Evolutionary conservation across 2,888 invertebrate species (phyloP), one percentile per base, ranked within the genome.

Genomic region (Rhyacophila evoluta): DNA sequence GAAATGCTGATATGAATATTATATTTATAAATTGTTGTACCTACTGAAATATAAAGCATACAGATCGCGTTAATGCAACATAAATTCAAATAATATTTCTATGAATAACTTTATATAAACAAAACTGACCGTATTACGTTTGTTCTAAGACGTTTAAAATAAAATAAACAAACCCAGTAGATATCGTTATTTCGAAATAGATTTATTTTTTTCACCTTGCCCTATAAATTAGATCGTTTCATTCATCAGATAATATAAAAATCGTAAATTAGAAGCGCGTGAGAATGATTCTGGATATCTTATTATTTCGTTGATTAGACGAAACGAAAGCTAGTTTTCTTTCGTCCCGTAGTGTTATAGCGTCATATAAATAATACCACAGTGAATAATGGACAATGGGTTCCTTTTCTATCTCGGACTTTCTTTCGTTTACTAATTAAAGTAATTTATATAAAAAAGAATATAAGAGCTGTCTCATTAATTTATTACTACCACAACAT

Each of bases 381-480:
- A 19, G n/a, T 55, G 55, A 55, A 55, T 55, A 55, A 55, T 55
- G 8, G 55, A 55, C 55, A 2, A 8, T 8, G 25, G 19, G 8
- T 19, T 55, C 55, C 19, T 19, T 55, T 25, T 19, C 55, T 25
- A 55, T 55, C 55, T 12, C 19, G 25, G 25, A 55, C 55, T 55
- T 55, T 55, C 55, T 55, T 55, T 55, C 55, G 55, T 55, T 55
- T 55, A 25, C 55, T 55, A 55, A 55, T 55, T 55, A 55, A 55
- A 55, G 55, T 55, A 55, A 55, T 55, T 55, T 55, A 55, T 55
- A 55, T 19, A 55, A 41, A 41, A 55, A 55, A 33, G 19, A 19
- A 19, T 55, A 55, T 10, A 55, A 55, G 55, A 25, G 55, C 55
- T 55, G 55, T 55, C 55, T 55, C 55, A 55, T 55, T 55, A 55